Evolutionary conservation across 2,113 vertebrate genomes (phyloP).

Genomic region (Pteruthius melanotis): DNA sequence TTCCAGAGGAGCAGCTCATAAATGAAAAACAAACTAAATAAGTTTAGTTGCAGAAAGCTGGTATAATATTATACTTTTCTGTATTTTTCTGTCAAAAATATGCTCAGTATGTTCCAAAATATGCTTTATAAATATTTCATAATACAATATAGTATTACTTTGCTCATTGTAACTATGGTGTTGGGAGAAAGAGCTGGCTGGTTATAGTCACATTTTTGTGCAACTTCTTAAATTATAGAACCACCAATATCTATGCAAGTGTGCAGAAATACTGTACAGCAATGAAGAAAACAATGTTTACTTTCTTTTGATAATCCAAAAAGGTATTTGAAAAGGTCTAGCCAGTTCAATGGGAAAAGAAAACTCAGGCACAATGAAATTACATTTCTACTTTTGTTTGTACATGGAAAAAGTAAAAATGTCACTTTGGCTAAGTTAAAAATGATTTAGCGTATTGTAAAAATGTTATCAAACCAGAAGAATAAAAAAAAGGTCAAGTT

Average conservation of each 20-base stretch:
- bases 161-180: not conserved
- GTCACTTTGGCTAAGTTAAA: conserved; percentile 20
- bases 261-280: not conserved
- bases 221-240: not conserved
- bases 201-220: not conserved
- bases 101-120: not conserved
- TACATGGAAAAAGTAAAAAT: conserved; percentile 48
- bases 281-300: not conserved
- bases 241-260: not conserved
- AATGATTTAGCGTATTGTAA: not conserved
- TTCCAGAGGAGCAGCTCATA: not conserved
- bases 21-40: not conserved
- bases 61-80: not conserved
- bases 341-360: not conserved
- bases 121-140: not conserved
- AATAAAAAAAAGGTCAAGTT: conserved; percentile 61
- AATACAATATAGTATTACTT: not conserved
- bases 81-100: not conserved
- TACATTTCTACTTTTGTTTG: conserved; percentile 25
- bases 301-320: not conserved
- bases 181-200: not conserved
- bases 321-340: conserved; percentile 17
- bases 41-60: not conserved
- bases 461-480: conserved; percentile 54
- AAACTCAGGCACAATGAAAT: not conserved